phyloP scores from a whole-genome alignment of 2,797 vertebrate species.

The Poecilia wingei region DNA sequence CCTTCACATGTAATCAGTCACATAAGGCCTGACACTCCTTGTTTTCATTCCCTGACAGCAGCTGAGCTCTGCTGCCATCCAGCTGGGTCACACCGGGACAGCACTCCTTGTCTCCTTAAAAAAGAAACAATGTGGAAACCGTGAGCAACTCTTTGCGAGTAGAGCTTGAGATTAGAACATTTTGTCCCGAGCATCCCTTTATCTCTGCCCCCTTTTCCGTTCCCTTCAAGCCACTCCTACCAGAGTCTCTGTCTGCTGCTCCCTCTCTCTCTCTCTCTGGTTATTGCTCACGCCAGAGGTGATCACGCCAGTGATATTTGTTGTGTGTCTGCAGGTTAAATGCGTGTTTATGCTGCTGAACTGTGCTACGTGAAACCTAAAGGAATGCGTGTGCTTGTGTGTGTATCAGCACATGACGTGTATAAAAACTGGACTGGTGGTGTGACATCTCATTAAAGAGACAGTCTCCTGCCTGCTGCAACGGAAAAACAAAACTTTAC shows the following conservation, averaged over 20 bases:
- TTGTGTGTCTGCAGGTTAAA: not conserved
- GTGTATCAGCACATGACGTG: constrained; percentile 16
- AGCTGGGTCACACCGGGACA: constrained; percentile 37
- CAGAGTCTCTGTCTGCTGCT: not conserved
- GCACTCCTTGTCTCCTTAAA: constrained; percentile 23
- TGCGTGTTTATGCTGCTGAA: not conserved
- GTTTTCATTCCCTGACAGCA: constrained; percentile 14
- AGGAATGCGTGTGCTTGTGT: constrained; percentile 3
- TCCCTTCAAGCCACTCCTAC: constrained; percentile 36
- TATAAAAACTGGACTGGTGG: constrained; percentile 39
- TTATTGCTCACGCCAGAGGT: not conserved
- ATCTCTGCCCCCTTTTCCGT: constrained; percentile 29
- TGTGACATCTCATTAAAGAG: constrained; percentile 53
- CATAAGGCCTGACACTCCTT: not conserved
- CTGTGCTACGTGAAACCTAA: not conserved
- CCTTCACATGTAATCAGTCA: constrained; percentile 22
- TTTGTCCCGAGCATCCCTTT: constrained; percentile 63
- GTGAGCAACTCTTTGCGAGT: constrained; percentile 47
- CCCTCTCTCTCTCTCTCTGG: constrained; percentile 1
- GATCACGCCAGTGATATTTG: not conserved
- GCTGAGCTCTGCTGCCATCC: constrained; percentile 25
- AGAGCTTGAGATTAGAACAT: constrained; percentile 64
- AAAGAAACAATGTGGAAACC: constrained; percentile 56
- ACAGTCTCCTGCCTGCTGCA: constrained; percentile 17
- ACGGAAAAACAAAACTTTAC: constrained; percentile 13